Percentiles rank a stretch among this genome's conserved stretches.
Evolutionary conservation across 2,888 invertebrate species (phyloP).

Genomic region (Drosophila subquinaria): DNA sequence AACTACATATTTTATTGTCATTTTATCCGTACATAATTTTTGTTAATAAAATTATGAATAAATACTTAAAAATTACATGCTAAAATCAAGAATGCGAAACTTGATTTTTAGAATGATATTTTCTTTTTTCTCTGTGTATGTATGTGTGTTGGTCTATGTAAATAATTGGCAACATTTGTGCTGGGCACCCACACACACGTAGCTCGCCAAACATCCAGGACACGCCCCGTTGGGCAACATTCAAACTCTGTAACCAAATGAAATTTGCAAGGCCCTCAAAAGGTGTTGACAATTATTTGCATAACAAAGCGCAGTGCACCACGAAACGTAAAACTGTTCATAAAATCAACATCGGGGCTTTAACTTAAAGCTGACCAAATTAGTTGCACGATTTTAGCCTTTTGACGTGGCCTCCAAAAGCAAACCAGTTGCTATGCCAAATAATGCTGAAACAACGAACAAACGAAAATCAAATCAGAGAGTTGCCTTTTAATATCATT

Average conservation of each 20-base stretch:
- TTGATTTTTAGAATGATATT: too few relatives aligned
- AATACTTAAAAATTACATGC: too few relatives aligned
- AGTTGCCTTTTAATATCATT: background rate
- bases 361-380: slow-evolving; percentile 47
- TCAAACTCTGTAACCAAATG: slow-evolving; percentile 67
- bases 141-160: slow-evolving; percentile 61
- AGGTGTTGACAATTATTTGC: slow-evolving; percentile 82
- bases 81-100: too few relatives aligned
- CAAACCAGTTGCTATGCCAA: slow-evolving; percentile 1
- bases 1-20: too few relatives aligned
- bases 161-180: slow-evolving; percentile 80
- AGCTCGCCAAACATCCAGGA: slow-evolving; percentile 20
- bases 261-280: slow-evolving; percentile 78
- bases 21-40: too few relatives aligned
- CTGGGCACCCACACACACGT: slow-evolving; percentile 47
- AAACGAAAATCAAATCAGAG: background rate
- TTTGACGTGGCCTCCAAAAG: slow-evolving; percentile 1
- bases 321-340: slow-evolving; percentile 43
- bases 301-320: slow-evolving; percentile 77
- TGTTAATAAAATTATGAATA: too few relatives aligned
- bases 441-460: background rate
- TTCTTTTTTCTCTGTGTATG: background rate
- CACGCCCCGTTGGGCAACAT: slow-evolving; percentile 63
- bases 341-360: slow-evolving; percentile 50
- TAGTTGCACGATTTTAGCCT: slow-evolving; percentile 19